Evolutionary conservation across 2,888 invertebrate genomes (phyloP), one percentile per base, ranked within the genome.

Genomic region (Scaeva pyrastri): DNA sequence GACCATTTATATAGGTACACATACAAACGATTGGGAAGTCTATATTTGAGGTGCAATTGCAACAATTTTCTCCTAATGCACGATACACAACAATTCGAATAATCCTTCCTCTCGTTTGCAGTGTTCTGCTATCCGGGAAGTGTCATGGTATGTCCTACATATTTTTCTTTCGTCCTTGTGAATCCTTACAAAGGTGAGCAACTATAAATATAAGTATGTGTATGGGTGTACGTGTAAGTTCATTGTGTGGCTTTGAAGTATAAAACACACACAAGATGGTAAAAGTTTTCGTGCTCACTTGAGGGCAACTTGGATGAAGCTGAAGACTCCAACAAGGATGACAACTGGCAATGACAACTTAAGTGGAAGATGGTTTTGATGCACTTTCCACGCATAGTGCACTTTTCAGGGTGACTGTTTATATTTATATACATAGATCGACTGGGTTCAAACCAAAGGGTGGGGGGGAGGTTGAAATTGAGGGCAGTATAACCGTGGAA

Each of bases 341-440:
- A 36, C 66, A 50, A 50, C 50, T 70, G 43, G 39, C 36, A 58
- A 75, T 62, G 68, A 73, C 76, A 81, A 72, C 70, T 78, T 74
- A 74, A 86, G 81, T 82, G 77, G 74, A 71, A 86, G 70, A 81
- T 77, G 76, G 77, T 82, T 78, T 43, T 73, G 73, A 86, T 86
- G 86, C 82, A 82, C 77, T 81, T 64, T 70, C 74, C 48, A 81
- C 81, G 81, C 81, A 73, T 50, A 64, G 56, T 72, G 50, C 71
- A 75, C 80, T 75, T 55, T 74, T 31, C 11, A 36, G 31, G 31
- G 23, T 48, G 12, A 31, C 31, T 31, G 6, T 31, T 5, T 31
- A 4, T 5, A 31, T 31, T 31, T 2, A 31, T 60, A 16, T 58
- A 58, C 19, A 39, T 39, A 2, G 8, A 14, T n/a, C 19, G n/a